Evolutionary conservation across 2,797 vertebrate species (phyloP).

Genomic region (Melanotaenia trifasciata): DNA sequence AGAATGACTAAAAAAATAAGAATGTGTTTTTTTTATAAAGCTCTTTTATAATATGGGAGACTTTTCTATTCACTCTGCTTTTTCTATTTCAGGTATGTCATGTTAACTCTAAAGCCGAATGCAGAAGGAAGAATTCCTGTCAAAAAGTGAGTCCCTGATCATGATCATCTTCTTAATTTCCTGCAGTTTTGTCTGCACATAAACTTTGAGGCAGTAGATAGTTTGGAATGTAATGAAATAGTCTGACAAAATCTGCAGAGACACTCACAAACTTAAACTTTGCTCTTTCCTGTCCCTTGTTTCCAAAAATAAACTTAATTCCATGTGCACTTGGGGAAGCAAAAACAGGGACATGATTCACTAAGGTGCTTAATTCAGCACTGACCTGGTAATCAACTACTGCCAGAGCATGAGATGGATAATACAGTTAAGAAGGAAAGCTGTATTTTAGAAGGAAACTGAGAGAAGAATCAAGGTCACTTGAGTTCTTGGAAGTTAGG

Average conservation of each 20-base stretch:
- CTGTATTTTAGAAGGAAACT: slow-evolving; percentile 42
- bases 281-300: slow-evolving; percentile 68
- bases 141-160: slow-evolving; percentile 90
- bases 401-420: slow-evolving; percentile 54
- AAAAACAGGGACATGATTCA: slow-evolving; percentile 78
- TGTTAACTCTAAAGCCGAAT: slow-evolving; percentile 93
- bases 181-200: slow-evolving; percentile 7
- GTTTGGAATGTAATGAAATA: slow-evolving; percentile 53
- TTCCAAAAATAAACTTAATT: slow-evolving; percentile 77
- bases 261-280: slow-evolving; percentile 66
- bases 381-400: slow-evolving; percentile 76
- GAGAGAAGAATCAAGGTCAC: slow-evolving; percentile 50
- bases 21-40: background rate
- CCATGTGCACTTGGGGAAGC: slow-evolving; percentile 75
- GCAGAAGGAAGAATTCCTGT: slow-evolving; percentile 94
- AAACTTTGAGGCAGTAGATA: slow-evolving; percentile 5
- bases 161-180: slow-evolving; percentile 14
- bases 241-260: slow-evolving; percentile 60
- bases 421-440: slow-evolving; percentile 45
- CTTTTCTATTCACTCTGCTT: background rate
- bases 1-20: background rate
- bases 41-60: background rate
- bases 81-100: slow-evolving; percentile 82
- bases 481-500: slow-evolving; percentile 16
- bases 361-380: slow-evolving; percentile 76